phyloP scores from a whole-genome alignment of 2,888 invertebrate genomes.

The Drosophila atripex region DNA sequence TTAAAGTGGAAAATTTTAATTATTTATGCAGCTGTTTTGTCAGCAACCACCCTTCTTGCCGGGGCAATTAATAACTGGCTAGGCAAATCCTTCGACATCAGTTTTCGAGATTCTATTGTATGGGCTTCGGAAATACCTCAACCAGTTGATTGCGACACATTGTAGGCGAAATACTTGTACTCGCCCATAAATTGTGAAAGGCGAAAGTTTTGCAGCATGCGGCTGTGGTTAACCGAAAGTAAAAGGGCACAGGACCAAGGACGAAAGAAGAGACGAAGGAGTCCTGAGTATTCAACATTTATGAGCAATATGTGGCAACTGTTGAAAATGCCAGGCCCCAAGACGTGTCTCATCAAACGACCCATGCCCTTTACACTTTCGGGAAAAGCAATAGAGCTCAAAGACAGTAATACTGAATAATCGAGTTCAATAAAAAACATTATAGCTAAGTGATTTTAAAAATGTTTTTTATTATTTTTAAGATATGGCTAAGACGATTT shows the following conservation, averaged over 20 bases:
- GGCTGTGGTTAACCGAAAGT: constrained; percentile 58
- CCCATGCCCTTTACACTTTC: constrained; percentile 5
- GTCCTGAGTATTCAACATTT: constrained; percentile 61
- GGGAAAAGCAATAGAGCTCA: constrained; percentile 7
- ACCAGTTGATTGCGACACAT: constrained; percentile 58
- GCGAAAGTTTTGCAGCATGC: constrained; percentile 60
- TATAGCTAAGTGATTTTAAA: not conserved
- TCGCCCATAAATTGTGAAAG: constrained; percentile 62
- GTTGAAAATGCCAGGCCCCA: constrained; percentile 66
- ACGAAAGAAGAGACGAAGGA: not conserved
- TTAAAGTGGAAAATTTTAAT: constrained; percentile 65
- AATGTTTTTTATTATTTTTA: no score
- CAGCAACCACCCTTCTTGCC: constrained; percentile 24
- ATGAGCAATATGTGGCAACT: constrained; percentile 77
- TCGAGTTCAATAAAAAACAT: not conserved
- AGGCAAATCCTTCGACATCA: constrained; percentile 48
- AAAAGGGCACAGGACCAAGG: constrained; percentile 3
- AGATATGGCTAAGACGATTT: no score
- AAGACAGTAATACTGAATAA: not conserved
- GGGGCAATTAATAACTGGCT: constrained; percentile 66
- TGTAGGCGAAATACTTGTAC: constrained; percentile 12
- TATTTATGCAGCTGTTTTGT: constrained; percentile 69
- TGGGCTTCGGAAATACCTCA: constrained; percentile 37
- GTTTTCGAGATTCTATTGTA: not conserved
- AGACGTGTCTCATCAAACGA: constrained; percentile 19